Evolutionary conservation across 2,888 invertebrate species (phyloP), one percentile per base, ranked within the genome.

Genomic region (Conchocele bisecta): DNA sequence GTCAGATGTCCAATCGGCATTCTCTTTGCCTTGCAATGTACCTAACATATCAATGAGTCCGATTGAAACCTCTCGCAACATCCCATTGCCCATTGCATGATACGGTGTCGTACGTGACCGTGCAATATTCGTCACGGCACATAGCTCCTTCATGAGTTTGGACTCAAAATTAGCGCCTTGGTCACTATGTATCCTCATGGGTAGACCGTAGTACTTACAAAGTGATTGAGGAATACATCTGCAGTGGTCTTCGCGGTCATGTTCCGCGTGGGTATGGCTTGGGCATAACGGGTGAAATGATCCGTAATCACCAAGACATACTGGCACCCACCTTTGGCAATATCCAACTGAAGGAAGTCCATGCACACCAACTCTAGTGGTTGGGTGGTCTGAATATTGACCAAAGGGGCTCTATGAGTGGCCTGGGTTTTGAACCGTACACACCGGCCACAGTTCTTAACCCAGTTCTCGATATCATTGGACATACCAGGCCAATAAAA

Each of bases 61-160:
- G 22, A 24, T 54, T 37, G 11, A n/a, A 33, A 54, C 7, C 54
- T 7, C 20, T 54, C 37, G 7, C 11, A n/a, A 6, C 37, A n/a
- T 33, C 1, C 53, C 37, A 20, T 54, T 54, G 1, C 54, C 54
- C 37, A 37, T 37, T 26, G 54, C 6, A 13, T 54, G 39, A 22
- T 54, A 54, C 9, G 54, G 54, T 37, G 35, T 37, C 2, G 54
- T 54, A 6, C 54, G 13, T 7, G 37, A n/a, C n/a, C n/a, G n/a
- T n/a, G n/a, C n/a, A n/a, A n/a, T n/a, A n/a, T n/a, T n/a, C n/a
- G n/a, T n/a, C n/a, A n/a, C n/a, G n/a, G n/a, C n/a, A n/a, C n/a
- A n/a, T n/a, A n/a, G n/a, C n/a, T n/a, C n/a, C n/a, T n/a, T n/a
- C n/a, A n/a, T n/a, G n/a, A 70, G 44, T 7, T 28, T 29, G 42